A percentile compares a stretch with the other conserved stretches of the same genome.
phyloP scores from a whole-genome alignment of 2,113 vertebrate species.

The Pterocles burchelli region DNA sequence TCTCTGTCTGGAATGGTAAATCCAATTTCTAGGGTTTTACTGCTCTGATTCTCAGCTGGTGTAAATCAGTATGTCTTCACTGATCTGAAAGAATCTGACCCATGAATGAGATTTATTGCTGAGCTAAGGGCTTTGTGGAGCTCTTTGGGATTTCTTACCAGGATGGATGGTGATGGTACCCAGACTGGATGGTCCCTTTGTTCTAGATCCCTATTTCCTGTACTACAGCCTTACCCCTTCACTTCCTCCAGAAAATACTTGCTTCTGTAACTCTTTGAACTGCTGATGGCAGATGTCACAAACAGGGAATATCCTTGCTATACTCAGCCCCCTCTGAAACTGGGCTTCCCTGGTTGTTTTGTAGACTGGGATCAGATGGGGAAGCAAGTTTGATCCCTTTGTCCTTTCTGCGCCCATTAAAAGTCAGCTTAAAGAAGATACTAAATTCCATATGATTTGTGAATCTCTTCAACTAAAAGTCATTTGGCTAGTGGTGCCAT shows the following conservation, averaged over 20 bases:
- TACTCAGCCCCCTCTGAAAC: not conserved
- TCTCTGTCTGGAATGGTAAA: not conserved
- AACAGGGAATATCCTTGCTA: not conserved
- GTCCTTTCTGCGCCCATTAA: not conserved
- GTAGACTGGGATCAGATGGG: not conserved
- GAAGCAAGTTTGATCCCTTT: not conserved
- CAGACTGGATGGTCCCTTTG: not conserved
- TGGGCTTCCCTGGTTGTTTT: not conserved
- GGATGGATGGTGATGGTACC: not conserved
- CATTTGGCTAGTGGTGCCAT: not conserved
- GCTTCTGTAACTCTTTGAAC: not conserved
- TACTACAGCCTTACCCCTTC: not conserved
- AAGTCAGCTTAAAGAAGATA: not conserved
- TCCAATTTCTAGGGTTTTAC: not conserved
- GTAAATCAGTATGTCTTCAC: not conserved
- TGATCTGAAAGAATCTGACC: not conserved
- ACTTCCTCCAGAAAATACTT: not conserved
- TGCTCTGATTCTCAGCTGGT: not conserved
- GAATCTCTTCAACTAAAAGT: not conserved
- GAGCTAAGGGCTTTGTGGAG: not conserved
- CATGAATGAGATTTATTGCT: not conserved
- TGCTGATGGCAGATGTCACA: not conserved
- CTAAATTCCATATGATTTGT: not conserved
- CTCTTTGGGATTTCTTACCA: not conserved
- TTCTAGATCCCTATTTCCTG: not conserved